Percentiles rank a stretch among this genome's conserved stretches.
Evolutionary conservation across 2,113 vertebrate genomes (phyloP).

Genomic region (Plectropomus leopardus): DNA sequence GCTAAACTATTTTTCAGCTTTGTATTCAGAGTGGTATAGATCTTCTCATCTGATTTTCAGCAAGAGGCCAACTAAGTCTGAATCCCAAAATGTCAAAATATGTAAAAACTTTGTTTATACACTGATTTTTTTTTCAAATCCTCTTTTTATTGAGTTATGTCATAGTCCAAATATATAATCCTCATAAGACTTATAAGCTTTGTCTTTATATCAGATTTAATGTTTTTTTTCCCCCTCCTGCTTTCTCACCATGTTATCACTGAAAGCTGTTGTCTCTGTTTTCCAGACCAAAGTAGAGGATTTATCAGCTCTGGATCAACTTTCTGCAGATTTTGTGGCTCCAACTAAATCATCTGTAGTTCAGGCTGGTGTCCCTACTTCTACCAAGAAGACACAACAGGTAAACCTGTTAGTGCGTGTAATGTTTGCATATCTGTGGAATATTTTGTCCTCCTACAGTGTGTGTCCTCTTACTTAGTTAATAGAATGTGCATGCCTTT

Average conservation of each 20-base stretch:
- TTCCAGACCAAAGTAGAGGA: slow-evolving; percentile 51
- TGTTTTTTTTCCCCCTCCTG: too few species aligned
- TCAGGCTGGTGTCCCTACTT: slow-evolving; percentile 31
- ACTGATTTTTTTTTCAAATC: background rate
- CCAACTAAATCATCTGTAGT: slow-evolving; percentile 52
- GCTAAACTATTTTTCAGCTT: too few species aligned
- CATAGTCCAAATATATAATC: too few species aligned
- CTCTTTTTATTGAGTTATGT: too few species aligned
- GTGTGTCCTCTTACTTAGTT: background rate
- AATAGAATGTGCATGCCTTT: background rate
- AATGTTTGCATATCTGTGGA: background rate
- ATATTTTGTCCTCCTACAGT: too few species aligned
- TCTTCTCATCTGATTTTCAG: background rate
- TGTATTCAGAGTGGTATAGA: background rate
- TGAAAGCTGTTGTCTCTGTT: background rate
- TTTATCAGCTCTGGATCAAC: slow-evolving; percentile 48
- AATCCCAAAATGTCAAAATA: background rate
- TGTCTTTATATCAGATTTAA: too few species aligned
- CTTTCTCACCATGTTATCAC: background rate
- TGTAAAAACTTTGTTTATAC: too few species aligned
- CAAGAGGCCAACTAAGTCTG: background rate
- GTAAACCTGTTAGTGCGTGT: slow-evolving; percentile 35
- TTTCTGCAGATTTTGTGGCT: slow-evolving; percentile 50
- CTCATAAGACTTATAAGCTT: too few species aligned
- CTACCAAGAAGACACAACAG: slow-evolving; percentile 43